Evolutionary conservation across 2,797 vertebrate genomes (phyloP), one percentile per base, ranked within the genome.

Genomic region (Pelodytes ibericus): DNA sequence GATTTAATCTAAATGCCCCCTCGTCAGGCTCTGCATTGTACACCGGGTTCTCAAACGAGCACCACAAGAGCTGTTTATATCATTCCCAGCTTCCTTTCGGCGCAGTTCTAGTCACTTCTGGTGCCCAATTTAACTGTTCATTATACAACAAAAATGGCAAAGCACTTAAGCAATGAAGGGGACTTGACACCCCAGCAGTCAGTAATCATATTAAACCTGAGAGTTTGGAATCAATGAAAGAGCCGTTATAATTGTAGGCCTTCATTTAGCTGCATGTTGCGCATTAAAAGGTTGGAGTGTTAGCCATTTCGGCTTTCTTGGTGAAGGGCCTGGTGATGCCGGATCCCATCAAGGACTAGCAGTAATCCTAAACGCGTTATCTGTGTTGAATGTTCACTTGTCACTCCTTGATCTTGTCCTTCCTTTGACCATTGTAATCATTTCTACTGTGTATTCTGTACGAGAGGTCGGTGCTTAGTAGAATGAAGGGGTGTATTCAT

Each of bases 1-100:
- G 2, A 58, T 77, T 81, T 82, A 63, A 80, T 82, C 84, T 80
- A 71, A 87, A 84, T 57, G 72, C 83, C 86, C 87, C 85, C 84
- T 85, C 86, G 83, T 83, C 74, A 86, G 84, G 76, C 62, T 4
- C 13, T 61, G 70, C 53, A 78, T 78, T 73, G 76, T 68, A 72
- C 70, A 44, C 53, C 31, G 36, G 30, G 49, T 72, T 68, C 24
- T 72, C 56, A 62, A 73, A 70, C 67, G 69, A 39, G 24, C 61
- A 41, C 26, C 39, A 66, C 53, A 49, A 74, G 36, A 67, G 76
- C 56, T 72, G 70, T 68, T 78, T 73, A 78, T 66, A 78, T 78
- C 76, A 24, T 39, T 57, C 65, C 41, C 49, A 25, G 11, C n/a
- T 26, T 47, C 39, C 18, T 53, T 49, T 72, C 39, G 70, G 70